A percentile compares a stretch with the other conserved stretches of the same genome.
Evolutionary conservation across 2,888 invertebrate species (phyloP).

Genomic region (Drosophila ezoana): DNA sequence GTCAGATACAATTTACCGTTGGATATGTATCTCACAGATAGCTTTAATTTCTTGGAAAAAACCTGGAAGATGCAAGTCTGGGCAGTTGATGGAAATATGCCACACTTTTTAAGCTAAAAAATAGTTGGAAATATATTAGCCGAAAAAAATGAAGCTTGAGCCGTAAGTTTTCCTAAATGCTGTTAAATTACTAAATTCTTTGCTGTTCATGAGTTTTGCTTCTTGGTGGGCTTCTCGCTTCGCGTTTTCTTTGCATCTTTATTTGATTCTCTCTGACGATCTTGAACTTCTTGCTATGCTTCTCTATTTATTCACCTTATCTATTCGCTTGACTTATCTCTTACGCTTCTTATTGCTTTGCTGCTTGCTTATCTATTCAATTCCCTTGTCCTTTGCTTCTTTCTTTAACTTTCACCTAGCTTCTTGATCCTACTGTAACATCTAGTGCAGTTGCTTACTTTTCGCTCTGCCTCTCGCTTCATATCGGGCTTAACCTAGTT

Average conservation of each 20-base stretch:
- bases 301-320: too few species aligned
- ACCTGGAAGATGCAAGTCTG: slow-evolving; percentile 85
- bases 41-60: slow-evolving; percentile 67
- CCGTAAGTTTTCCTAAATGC: neutral
- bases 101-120: slow-evolving; percentile 33
- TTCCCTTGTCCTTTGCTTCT: too few species aligned
- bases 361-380: too few species aligned
- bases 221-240: too few species aligned
- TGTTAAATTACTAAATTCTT: neutral
- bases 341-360: too few species aligned
- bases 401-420: too few species aligned
- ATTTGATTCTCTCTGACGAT: neutral
- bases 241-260: neutral
- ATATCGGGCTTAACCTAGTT: neutral
- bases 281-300: too few species aligned
- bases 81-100: slow-evolving; percentile 84
- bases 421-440: neutral
- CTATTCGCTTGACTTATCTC: too few species aligned
- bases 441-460: neutral
- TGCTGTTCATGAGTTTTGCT: neutral
- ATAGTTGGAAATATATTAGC: slow-evolving; percentile 6
- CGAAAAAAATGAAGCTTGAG: neutral
- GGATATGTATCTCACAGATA: slow-evolving; percentile 64
- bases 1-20: slow-evolving; percentile 53
- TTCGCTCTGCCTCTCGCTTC: slow-evolving; percentile 2